Evolutionary conservation across 1,140 invertebrate species (phyloP), one percentile per base, ranked within the genome.

Genomic region (Anastatus disparis): DNA sequence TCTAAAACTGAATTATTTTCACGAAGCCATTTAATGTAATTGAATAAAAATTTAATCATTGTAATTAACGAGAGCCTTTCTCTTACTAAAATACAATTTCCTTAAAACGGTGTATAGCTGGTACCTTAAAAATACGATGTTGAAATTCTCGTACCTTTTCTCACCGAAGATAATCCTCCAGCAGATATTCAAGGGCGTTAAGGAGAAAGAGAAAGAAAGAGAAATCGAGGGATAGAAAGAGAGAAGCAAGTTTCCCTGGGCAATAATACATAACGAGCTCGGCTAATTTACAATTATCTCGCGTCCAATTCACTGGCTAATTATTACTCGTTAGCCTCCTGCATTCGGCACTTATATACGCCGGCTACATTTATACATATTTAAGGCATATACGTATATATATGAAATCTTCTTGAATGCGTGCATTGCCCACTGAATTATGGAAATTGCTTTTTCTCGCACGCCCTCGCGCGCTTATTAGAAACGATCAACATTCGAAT

Each of bases 231-330:
- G n/a, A n/a, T n/a, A n/a, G n/a, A n/a, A n/a, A n/a, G n/a, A n/a
- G n/a, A n/a, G n/a, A n/a, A n/a, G n/a, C n/a, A n/a, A n/a, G n/a
- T n/a, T n/a, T n/a, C n/a, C n/a, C n/a, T 10, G 29, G 20, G 44
- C 29, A 58, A 71, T 64, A 65, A 71, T 71, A 64, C 52, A 55
- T 56, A 62, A 71, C 62, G 62, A 58, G 8, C 44, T 2, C 7
- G 40, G 22, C 53, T 71, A 71, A 71, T 71, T 56, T 58, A 65
- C 59, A 70, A 70, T 70, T 70, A 70, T 52, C 56, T 56, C 59
- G 59, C 69, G 61, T 64, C 44, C 61, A 63, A 65, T 71, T 71
- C 53, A 27, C 50, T 24, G 50, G 24, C 42, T 71, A 65, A 71
- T 65, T 71, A 71, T 65, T 65, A 71, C 69, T 65, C 69, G 69